A percentile compares a stretch with the other conserved stretches of the same genome.
Conservation (phyloP, 2,888 invertebrate species). For the Coremacera marginata region DNA sequence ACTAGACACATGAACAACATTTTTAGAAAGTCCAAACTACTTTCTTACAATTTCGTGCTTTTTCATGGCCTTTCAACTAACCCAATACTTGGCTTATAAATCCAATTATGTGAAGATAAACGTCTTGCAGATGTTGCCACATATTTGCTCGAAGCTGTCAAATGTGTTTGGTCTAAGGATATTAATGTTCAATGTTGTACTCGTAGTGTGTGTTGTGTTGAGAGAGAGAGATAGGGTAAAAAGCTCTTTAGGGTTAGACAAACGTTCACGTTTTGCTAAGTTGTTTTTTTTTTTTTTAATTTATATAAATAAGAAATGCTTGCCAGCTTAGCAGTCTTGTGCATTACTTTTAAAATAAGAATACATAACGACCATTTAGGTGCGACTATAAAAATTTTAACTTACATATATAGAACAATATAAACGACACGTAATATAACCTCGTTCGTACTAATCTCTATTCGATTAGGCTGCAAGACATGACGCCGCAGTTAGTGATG, state of each 20-base stretch:
- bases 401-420: no score
- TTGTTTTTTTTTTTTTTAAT: no score
- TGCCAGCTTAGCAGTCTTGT: no score
- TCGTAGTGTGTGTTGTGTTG: neutral
- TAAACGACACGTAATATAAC: no score
- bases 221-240: neutral
- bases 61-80: neutral
- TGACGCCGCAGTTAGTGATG: no score
- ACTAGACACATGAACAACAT: slow-evolving; percentile 9
- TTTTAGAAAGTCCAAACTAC: neutral
- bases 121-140: slow-evolving; percentile 27
- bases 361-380: no score
- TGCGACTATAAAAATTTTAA: no score
- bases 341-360: no score
- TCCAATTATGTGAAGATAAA: slow-evolving; percentile 32
- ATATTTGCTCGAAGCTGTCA: neutral
- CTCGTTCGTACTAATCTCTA: no score
- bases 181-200: neutral
- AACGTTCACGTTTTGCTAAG: neutral
- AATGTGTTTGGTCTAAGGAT: neutral
- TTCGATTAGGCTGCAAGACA: no score
- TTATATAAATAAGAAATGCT: no score
- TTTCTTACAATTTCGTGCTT: neutral
- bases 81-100: slow-evolving; percentile 4
- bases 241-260: neutral